phyloP scores from a whole-genome alignment of 1,140 invertebrate genomes.

The Ceratoteleas bidentatus region DNA sequence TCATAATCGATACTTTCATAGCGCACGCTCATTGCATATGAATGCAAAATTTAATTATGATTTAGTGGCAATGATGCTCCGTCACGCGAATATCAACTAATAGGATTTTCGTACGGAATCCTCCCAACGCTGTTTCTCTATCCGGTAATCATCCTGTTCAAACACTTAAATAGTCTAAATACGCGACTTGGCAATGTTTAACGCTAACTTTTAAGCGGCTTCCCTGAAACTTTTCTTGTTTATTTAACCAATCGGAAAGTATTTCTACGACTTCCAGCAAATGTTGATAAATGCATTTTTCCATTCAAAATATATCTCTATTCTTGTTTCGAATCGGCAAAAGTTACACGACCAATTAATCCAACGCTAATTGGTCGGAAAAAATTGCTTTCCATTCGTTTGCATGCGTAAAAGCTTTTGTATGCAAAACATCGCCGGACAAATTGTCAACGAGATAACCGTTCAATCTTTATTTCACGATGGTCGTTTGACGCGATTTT shows the following conservation, averaged over 20 bases:
- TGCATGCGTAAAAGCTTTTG: not conserved
- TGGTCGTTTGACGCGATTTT: constrained; percentile 23
- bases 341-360: too few relatives aligned
- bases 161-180: not conserved
- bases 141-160: not conserved
- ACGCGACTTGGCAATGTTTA: too few relatives aligned
- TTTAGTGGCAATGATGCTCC: constrained; percentile 16
- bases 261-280: too few relatives aligned
- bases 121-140: not conserved
- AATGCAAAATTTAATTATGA: constrained; percentile 48
- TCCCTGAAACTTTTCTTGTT: too few relatives aligned
- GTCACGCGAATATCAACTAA: constrained; percentile 25
- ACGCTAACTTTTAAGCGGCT: too few relatives aligned
- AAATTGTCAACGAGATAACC: not conserved
- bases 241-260: too few relatives aligned
- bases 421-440: not conserved
- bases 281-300: too few relatives aligned
- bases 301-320: too few relatives aligned
- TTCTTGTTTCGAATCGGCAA: too few relatives aligned
- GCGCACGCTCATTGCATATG: constrained; percentile 11
- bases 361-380: too few relatives aligned
- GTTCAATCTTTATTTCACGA: constrained; percentile 18
- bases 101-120: constrained; percentile 3
- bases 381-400: too few relatives aligned
- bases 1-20: constrained; percentile 19